These are phyloP conservation scores for Fragum whitleyi DNA, from an alignment of 2,888 invertebrate genomes.

Conservation along the genomic window DNA sequence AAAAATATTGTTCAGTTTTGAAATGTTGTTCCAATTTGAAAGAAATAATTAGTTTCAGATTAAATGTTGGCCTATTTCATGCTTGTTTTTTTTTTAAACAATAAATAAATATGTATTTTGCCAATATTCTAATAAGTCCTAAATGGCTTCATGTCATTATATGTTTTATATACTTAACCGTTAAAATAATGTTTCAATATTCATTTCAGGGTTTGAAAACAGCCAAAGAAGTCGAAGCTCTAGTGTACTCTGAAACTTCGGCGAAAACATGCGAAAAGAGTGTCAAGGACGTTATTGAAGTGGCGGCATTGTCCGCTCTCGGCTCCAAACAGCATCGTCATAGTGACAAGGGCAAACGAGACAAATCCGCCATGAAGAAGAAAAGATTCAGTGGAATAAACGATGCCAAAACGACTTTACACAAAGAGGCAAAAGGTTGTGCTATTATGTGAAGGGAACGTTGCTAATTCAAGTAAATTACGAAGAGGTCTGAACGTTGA, in stretches of 20 bases:
- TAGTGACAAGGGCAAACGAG: constrained; percentile 66
- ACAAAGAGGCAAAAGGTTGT: constrained; percentile 81
- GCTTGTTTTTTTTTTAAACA: too few relatives aligned
- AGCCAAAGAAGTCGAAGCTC: constrained; percentile 89
- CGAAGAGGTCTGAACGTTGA: too few relatives aligned
- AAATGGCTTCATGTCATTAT: too few relatives aligned
- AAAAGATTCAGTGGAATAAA: constrained; percentile 77
- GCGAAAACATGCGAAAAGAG: constrained; percentile 88
- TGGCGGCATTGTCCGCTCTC: constrained; percentile 87
- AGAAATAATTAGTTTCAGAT: too few relatives aligned
- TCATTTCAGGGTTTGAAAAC: constrained; percentile 88
- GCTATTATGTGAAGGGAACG: constrained; percentile 76
- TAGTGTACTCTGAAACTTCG: constrained; percentile 89
- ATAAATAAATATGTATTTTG: too few relatives aligned
- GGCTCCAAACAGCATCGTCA: constrained; percentile 61
- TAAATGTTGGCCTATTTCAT: too few relatives aligned
- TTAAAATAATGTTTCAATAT: not conserved
- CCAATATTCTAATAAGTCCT: too few relatives aligned
- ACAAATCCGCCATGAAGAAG: constrained; percentile 73
- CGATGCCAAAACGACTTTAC: constrained; percentile 77
- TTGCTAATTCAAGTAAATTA: too few relatives aligned
- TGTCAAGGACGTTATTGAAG: constrained; percentile 89
- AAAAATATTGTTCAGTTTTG: too few relatives aligned
- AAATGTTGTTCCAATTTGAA: too few relatives aligned
- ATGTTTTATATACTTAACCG: too few relatives aligned